Evolutionary conservation across 2,888 invertebrate species (phyloP), one percentile per base, ranked within the genome.

Genomic region (Cristatella mucedo): DNA sequence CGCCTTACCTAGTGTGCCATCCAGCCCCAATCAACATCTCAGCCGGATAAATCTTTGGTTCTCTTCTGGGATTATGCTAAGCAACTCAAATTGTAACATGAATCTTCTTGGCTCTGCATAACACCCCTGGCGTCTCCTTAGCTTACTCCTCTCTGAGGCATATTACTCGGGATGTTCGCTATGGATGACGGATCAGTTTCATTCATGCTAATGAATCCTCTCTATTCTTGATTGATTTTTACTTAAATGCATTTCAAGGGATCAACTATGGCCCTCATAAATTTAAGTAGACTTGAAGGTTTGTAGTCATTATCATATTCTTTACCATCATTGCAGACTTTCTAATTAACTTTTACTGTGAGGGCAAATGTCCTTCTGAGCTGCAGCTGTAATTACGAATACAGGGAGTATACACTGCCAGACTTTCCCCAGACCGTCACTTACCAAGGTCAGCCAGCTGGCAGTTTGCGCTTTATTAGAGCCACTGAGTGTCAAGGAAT

Each of bases 361-460:
- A 66, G 79, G 79, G 4, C 79, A 81, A 76, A 81, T 81, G 73
- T 80, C 78, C 1, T 80, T 77, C 61, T 80, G 80, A 73, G 78
- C 78, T 2, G 78, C 79, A 0, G 79, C 33, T 4, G 33, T 33
- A 18, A 33, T 33, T 33, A 33, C 33, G 4, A 33, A 78, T 56
- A 52, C 81, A 52, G 44, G n/a, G n/a, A n/a, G n/a, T n/a, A n/a
- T n/a, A n/a, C n/a, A n/a, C n/a, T n/a, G n/a, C n/a, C n/a, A n/a
- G n/a, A n/a, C n/a, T n/a, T n/a, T n/a, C n/a, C n/a, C n/a, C n/a
- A n/a, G n/a, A n/a, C n/a, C n/a, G n/a, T n/a, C n/a, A n/a, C n/a
- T n/a, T n/a, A n/a, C n/a, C n/a, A n/a, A n/a, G n/a, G n/a, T n/a
- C n/a, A n/a, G n/a, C n/a, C n/a, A n/a, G n/a, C n/a, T n/a, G n/a